Conservation (phyloP, 1,140 invertebrate species). For the Elymnias hypermnestra region DNA sequence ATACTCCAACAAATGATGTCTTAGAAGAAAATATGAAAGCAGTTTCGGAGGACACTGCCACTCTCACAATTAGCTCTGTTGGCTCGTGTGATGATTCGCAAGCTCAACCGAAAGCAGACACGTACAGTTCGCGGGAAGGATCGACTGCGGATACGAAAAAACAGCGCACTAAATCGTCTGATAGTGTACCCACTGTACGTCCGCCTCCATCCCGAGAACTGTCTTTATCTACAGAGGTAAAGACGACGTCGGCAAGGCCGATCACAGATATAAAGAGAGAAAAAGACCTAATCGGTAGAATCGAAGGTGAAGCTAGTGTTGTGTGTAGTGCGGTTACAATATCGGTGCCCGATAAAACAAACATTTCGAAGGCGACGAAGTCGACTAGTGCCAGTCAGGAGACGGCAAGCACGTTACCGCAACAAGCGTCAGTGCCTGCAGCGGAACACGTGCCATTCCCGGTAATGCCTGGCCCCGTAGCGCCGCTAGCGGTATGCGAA, state of each 20-base stretch:
- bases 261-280: conserved; percentile 30
- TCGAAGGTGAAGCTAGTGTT: conserved; percentile 36
- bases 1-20: conserved; percentile 7
- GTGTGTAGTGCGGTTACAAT: not conserved
- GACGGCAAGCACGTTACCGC: no score
- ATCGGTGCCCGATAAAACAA: not conserved
- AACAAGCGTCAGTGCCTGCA: no score
- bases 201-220: conserved; percentile 42
- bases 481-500: conserved; percentile 80
- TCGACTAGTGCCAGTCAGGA: not conserved
- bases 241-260: conserved; percentile 33
- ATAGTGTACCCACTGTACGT: conserved; percentile 34
- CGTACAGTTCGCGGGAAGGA: not conserved
- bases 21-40: conserved; percentile 14
- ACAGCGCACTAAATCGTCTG: conserved; percentile 26
- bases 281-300: conserved; percentile 9
- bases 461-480: conserved; percentile 60
- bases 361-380: conserved; percentile 21
- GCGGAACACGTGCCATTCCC: no score
- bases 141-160: conserved; percentile 6
- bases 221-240: conserved; percentile 40
- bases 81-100: conserved; percentile 12
- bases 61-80: conserved; percentile 3
- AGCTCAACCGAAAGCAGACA: conserved; percentile 10
- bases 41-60: conserved; percentile 12